Percentiles rank a stretch among this genome's conserved stretches.
phyloP scores from a whole-genome alignment of 2,888 invertebrate species.

The Dicyrtoma fusca region DNA sequence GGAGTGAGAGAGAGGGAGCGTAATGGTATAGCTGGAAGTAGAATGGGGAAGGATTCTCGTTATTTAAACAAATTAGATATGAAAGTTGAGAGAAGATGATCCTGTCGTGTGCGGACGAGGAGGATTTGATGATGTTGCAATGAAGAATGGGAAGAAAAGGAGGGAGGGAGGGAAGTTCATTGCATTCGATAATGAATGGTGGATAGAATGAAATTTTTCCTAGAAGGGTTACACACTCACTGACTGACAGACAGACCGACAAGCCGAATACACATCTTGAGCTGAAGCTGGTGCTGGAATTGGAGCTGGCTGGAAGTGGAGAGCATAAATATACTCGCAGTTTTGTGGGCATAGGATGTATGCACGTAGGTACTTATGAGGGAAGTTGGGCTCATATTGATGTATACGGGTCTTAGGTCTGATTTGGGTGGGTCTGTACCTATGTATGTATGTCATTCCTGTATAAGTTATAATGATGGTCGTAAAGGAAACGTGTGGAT shows the following conservation, averaged over 20 bases:
- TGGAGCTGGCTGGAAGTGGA: too few relatives aligned
- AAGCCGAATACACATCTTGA: background rate
- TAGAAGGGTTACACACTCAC: slow-evolving; percentile 9
- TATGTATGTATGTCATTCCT: background rate
- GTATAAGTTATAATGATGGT: background rate
- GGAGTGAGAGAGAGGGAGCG: background rate
- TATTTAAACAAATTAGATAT: slow-evolving; percentile 47
- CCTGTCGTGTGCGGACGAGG: slow-evolving; percentile 36
- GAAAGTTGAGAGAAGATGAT: slow-evolving; percentile 44
- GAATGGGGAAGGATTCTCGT: slow-evolving; percentile 29
- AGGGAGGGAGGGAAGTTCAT: slow-evolving; percentile 18
- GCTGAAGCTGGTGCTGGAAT: too few relatives aligned
- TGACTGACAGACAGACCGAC: background rate
- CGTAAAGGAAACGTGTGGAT: background rate
- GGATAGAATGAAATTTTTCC: slow-evolving; percentile 30
- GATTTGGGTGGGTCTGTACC: background rate
- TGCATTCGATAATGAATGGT: slow-evolving; percentile 12
- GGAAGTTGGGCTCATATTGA: too few relatives aligned
- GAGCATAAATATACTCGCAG: too few relatives aligned
- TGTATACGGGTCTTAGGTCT: slow-evolving; percentile 1
- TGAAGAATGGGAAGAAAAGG: slow-evolving; percentile 36
- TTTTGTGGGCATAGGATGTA: too few relatives aligned
- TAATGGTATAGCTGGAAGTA: slow-evolving; percentile 5
- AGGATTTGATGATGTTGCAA: slow-evolving; percentile 40
- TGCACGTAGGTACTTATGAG: too few relatives aligned